phyloP scores from a whole-genome alignment of 30 jellyfish, hydroid and myxozoan genomes.

The Clytia hemisphaerica region DNA sequence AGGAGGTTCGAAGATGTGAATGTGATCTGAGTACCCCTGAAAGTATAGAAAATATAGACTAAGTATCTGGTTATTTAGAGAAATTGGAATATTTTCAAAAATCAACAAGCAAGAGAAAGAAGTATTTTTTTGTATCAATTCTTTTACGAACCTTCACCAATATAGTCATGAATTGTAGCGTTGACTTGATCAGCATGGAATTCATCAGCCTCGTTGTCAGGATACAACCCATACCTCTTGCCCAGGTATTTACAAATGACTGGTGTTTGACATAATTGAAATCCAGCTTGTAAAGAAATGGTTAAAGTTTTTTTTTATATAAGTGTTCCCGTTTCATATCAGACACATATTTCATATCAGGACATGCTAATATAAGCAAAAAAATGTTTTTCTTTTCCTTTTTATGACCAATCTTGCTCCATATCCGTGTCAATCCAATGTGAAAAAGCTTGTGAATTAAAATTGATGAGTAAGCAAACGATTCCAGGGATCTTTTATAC shows the following conservation, averaged over 20 bases:
- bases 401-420: too few relatives aligned
- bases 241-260: slow-evolving; percentile 51
- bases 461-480: too few relatives aligned
- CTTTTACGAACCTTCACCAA: slow-evolving; percentile 40
- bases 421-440: too few relatives aligned
- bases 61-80: neutral
- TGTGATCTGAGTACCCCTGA: too few relatives aligned
- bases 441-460: too few relatives aligned
- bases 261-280: slow-evolving; percentile 51
- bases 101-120: neutral
- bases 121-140: neutral
- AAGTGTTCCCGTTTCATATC: too few relatives aligned
- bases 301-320: too few relatives aligned
- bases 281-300: neutral
- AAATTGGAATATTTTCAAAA: neutral
- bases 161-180: slow-evolving; percentile 40
- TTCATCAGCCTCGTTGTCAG: slow-evolving; percentile 33
- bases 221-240: slow-evolving; percentile 43
- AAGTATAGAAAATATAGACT: too few relatives aligned
- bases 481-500: neutral
- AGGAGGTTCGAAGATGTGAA: too few relatives aligned
- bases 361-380: too few relatives aligned
- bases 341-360: too few relatives aligned
- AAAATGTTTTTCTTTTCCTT: too few relatives aligned
- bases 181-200: slow-evolving; percentile 38